Percentiles rank a stretch among this genome's conserved stretches.
Evolutionary conservation across 2,797 vertebrate genomes (phyloP).

Genomic region (Bradypodion ventrale): DNA sequence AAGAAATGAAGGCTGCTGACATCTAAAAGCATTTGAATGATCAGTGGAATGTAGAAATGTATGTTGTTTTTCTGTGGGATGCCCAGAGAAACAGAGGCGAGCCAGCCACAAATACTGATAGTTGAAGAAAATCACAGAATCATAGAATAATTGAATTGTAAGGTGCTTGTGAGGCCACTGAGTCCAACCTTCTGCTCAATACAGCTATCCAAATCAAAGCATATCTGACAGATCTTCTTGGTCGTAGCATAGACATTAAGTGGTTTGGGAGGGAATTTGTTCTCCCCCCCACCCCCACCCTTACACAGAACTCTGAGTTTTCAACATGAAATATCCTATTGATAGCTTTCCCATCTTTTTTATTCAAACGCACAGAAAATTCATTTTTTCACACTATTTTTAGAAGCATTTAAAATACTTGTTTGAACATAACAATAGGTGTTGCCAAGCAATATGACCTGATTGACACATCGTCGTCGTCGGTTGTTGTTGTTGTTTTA

Average conservation of each 20-base stretch:
- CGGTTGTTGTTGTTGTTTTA: background rate
- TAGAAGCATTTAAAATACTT: slow-evolving; percentile 8
- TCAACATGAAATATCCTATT: background rate
- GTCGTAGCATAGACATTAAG: background rate
- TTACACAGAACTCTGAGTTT: background rate
- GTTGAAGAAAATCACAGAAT: too few species aligned
- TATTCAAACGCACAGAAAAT: background rate
- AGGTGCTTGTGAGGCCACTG: too few species aligned
- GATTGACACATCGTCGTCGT: too few species aligned
- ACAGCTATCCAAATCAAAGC: too few species aligned
- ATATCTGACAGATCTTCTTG: too few species aligned
- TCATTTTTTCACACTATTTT: background rate
- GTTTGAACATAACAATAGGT: background rate
- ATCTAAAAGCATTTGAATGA: background rate
- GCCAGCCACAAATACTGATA: background rate
- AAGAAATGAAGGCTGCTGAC: too few species aligned
- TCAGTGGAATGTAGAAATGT: background rate
- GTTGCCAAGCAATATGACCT: background rate
- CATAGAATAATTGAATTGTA: too few species aligned
- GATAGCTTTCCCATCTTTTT: background rate
- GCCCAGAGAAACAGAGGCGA: background rate
- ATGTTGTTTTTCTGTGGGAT: background rate
- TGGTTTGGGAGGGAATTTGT: background rate
- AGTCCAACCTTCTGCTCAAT: too few species aligned
- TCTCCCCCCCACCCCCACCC: background rate